A percentile compares a stretch with the other conserved stretches of the same genome.
Evolutionary conservation across 1,140 invertebrate genomes (phyloP).

Genomic region (Reticulitermes speratus): DNA sequence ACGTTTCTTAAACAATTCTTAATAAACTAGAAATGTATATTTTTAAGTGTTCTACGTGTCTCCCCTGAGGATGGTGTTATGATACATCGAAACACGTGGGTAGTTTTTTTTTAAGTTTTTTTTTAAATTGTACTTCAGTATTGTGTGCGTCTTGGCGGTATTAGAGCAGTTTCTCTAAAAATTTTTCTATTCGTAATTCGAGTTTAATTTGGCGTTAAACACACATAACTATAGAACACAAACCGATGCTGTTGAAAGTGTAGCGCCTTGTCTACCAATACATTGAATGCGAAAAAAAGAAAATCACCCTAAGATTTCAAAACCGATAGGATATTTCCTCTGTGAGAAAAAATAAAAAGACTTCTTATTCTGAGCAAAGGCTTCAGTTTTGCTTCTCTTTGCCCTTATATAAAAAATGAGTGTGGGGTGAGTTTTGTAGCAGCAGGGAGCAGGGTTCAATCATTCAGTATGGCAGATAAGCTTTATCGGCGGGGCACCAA

Average conservation of each 20-base stretch:
- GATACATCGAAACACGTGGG: too few species aligned
- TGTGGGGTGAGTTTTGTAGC: neutral
- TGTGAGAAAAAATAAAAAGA: neutral
- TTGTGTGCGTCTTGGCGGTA: too few species aligned
- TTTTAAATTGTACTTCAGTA: too few species aligned
- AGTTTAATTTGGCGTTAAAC: neutral
- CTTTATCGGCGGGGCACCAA: neutral
- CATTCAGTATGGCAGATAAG: neutral
- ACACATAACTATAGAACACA: neutral
- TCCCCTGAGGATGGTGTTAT: too few species aligned
- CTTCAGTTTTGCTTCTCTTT: too few species aligned
- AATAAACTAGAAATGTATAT: too few species aligned
- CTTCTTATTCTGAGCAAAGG: too few species aligned
- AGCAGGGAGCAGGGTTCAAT: neutral
- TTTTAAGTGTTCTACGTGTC: too few species aligned
- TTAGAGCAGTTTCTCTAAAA: too few species aligned
- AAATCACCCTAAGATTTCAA: neutral
- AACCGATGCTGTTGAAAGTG: neutral
- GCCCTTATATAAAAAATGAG: neutral
- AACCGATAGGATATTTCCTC: neutral
- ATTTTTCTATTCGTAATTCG: too few species aligned
- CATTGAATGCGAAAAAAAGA: neutral
- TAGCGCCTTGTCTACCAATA: neutral
- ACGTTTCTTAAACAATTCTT: too few species aligned
- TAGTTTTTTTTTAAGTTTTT: too few species aligned